These are phyloP conservation scores for Solea solea DNA, from an alignment of 2,113 vertebrate species.

Conservation along the genomic window DNA sequence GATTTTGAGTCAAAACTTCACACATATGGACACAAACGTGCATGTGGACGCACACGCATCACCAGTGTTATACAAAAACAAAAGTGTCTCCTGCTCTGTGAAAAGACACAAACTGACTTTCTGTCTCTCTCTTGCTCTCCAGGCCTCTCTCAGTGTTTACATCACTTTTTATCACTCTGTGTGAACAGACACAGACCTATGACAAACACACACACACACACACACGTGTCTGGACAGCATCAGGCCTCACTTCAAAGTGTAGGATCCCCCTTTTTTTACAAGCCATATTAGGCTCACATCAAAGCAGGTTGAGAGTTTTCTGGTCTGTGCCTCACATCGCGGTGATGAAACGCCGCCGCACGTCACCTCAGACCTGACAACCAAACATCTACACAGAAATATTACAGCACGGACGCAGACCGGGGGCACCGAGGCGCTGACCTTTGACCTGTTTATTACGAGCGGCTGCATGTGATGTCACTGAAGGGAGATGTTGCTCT, in stretches of 20 bases:
- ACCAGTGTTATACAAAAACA: no score
- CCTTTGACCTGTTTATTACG: constrained; percentile 23
- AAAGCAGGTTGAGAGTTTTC: constrained; percentile 68
- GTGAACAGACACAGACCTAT: constrained; percentile 60
- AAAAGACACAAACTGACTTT: background rate
- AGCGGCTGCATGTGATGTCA: background rate
- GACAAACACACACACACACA: constrained; percentile 32
- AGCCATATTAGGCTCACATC: constrained; percentile 79
- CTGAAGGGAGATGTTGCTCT: background rate
- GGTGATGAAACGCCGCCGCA: constrained; percentile 50
- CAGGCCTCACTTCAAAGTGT: constrained; percentile 81
- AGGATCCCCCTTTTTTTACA: constrained; percentile 78
- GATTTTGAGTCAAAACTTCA: no score
- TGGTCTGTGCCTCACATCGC: constrained; percentile 45
- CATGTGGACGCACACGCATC: no score
- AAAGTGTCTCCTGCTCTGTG: no score
- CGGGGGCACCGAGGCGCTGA: constrained; percentile 10
- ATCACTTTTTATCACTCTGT: constrained; percentile 73
- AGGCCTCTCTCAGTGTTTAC: constrained; percentile 74
- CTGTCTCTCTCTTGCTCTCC: constrained; percentile 25
- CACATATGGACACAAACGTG: no score
- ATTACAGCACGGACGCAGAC: constrained; percentile 7
- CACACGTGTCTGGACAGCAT: constrained; percentile 73
- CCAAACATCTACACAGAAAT: background rate
- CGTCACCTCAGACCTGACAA: constrained; percentile 22